phyloP scores from a whole-genome alignment of 1,140 invertebrate genomes.

The Scaptomyza graminum region DNA sequence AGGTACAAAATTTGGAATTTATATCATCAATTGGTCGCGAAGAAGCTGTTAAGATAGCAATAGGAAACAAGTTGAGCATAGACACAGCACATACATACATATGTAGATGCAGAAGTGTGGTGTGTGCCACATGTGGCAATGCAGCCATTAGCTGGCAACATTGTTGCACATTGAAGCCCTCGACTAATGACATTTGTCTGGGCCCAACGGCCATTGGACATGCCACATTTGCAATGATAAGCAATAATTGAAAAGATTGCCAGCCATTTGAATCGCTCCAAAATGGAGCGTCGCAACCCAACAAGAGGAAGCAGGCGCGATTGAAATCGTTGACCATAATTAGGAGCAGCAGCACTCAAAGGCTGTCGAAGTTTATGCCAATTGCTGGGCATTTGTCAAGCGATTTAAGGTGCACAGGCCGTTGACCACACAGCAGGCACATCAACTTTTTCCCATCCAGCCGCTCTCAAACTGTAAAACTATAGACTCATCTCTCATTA shows the following conservation, averaged over 20 bases:
- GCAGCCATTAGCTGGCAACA: conserved; percentile 58
- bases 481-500: conserved; percentile 34
- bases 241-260: conserved; percentile 80
- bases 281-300: conserved; percentile 29
- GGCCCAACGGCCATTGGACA: conserved; percentile 36
- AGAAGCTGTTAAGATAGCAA: conserved; percentile 49
- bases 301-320: conserved; percentile 38
- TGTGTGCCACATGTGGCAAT: conserved; percentile 32
- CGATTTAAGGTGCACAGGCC: conserved; percentile 32
- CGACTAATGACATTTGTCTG: conserved; percentile 49
- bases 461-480: conserved; percentile 22
- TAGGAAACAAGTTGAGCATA: neutral
- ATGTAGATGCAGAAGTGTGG: conserved; percentile 34
- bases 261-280: conserved; percentile 68
- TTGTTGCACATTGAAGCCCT: conserved; percentile 48
- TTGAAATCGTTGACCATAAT: conserved; percentile 32
- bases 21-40: conserved; percentile 51
- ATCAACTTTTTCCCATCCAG: conserved; percentile 1
- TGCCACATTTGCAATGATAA: conserved; percentile 66
- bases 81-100: conserved; percentile 60
- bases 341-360: conserved; percentile 34
- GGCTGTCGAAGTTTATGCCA: conserved; percentile 39
- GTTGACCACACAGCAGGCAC: conserved; percentile 37
- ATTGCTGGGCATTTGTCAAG: conserved; percentile 50
- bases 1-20: conserved; percentile 63